Percentiles rank a stretch among this genome's conserved stretches.
These are phyloP conservation scores for Cyclophora albipunctata DNA, from an alignment of 2,888 invertebrate species.

Conservation along the genomic window DNA sequence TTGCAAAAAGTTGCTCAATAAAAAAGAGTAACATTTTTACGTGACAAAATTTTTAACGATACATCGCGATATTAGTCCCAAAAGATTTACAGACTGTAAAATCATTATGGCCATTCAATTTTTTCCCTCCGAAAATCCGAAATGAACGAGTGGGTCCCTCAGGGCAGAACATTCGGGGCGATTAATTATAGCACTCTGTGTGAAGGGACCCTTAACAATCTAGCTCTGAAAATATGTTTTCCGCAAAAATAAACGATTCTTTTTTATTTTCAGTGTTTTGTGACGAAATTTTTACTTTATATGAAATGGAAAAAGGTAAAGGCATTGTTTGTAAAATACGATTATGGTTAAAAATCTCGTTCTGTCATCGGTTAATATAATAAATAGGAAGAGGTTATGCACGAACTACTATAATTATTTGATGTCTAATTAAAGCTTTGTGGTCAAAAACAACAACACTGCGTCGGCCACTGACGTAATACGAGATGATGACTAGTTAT, in stretches of 20 bases:
- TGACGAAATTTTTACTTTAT: no score
- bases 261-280: background rate
- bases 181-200: slow-evolving; percentile 37
- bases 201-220: slow-evolving; percentile 18
- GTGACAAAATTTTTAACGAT: background rate
- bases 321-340: no score
- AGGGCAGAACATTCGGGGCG: slow-evolving; percentile 24
- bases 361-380: no score
- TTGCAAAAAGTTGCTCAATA: no score
- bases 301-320: no score
- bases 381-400: no score
- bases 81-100: slow-evolving; percentile 24
- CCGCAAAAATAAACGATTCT: slow-evolving; percentile 13
- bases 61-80: slow-evolving; percentile 18
- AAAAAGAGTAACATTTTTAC: background rate
- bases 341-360: no score
- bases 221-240: slow-evolving; percentile 14
- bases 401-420: no score
- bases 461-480: no score
- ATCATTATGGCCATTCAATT: slow-evolving; percentile 23
- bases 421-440: no score
- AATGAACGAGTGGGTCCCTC: slow-evolving; percentile 30
- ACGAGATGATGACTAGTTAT: no score
- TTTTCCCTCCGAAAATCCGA: slow-evolving; percentile 22
- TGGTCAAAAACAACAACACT: no score